Evolutionary conservation across 2,113 vertebrate genomes (phyloP).

Genomic region (Corythoichthys haematopterus): DNA sequence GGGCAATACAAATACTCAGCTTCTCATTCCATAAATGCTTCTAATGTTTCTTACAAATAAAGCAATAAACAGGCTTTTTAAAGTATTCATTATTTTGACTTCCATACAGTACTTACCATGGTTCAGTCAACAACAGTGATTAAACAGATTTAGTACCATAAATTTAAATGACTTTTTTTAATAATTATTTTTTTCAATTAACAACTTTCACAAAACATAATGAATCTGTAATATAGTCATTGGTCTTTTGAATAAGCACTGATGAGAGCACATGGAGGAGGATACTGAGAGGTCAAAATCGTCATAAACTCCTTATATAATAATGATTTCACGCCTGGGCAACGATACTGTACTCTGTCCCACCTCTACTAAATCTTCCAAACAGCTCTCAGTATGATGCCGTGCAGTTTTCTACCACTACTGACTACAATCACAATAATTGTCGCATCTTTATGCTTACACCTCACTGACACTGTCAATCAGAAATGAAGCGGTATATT

Average conservation of each 20-base stretch:
- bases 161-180: neutral
- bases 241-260: neutral
- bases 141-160: neutral
- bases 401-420: neutral
- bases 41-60: neutral
- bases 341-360: slow-evolving; percentile 7
- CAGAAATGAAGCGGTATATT: neutral
- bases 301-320: neutral
- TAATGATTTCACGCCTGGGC: neutral
- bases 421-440: neutral
- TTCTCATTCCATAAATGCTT: neutral
- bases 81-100: too few species aligned
- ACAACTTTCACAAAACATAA: neutral
- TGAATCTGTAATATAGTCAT: neutral
- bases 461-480: neutral
- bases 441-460: too few species aligned
- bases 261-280: neutral
- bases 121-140: neutral
- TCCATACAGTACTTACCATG: too few species aligned
- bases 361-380: slow-evolving; percentile 11
- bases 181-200: neutral
- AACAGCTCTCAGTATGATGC: neutral
- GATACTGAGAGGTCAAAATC: neutral
- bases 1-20: neutral
- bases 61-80: too few species aligned